Conservation (phyloP, 2,888 invertebrate genomes). For the Temnothorax ravouxi region DNA sequence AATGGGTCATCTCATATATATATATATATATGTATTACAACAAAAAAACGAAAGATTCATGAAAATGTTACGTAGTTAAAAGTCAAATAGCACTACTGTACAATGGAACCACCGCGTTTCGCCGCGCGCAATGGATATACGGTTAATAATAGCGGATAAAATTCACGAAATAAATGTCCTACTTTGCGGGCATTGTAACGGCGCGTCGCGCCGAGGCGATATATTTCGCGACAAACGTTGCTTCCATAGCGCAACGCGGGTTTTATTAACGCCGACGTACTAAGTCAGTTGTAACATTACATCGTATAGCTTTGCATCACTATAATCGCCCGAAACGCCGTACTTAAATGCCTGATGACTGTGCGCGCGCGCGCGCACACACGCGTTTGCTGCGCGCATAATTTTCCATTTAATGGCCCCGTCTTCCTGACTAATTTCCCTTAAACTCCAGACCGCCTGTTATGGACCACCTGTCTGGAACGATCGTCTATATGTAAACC, state of each 20-base stretch:
- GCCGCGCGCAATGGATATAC: neutral
- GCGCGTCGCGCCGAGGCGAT: neutral
- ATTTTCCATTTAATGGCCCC: constrained; percentile 66
- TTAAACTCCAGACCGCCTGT: constrained; percentile 38
- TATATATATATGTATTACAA: neutral
- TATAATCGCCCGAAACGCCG: constrained; percentile 50
- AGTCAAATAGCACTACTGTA: constrained; percentile 21
- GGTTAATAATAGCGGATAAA: constrained; percentile 32
- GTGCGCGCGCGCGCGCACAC: constrained; percentile 17
- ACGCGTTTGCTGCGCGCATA: constrained; percentile 52
- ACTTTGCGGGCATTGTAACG: constrained; percentile 13
- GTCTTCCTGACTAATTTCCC: constrained; percentile 65
- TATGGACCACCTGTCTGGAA: constrained; percentile 63
- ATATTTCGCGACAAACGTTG: constrained; percentile 22
- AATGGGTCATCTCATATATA: neutral
- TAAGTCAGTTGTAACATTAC: constrained; percentile 34
- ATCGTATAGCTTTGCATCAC: constrained; percentile 36
- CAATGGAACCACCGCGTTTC: neutral
- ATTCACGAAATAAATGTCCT: constrained; percentile 33
- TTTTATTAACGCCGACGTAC: constrained; percentile 50
- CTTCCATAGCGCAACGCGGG: neutral
- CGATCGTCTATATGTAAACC: constrained; percentile 39
- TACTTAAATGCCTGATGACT: constrained; percentile 59
- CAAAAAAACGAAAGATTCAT: neutral
- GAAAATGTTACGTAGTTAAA: constrained; percentile 15